These are phyloP conservation scores for Cuniculus paca DNA, from an alignment of 2,797 vertebrate genomes.

Conservation along the genomic window DNA sequence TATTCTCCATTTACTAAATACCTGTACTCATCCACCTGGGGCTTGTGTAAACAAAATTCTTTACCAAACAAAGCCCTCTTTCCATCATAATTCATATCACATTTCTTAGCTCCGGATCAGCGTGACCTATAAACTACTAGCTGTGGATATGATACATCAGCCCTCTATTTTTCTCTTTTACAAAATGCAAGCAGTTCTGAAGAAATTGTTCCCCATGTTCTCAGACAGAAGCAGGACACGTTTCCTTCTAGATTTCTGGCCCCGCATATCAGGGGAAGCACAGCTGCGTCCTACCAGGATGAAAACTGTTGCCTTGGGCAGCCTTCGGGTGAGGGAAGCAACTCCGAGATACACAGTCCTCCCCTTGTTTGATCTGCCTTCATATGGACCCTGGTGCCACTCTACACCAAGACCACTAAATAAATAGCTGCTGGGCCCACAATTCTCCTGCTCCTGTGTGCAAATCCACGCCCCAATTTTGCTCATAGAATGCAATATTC, in stretches of 20 bases:
- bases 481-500: not conserved
- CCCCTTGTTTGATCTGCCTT: slow-evolving; percentile 48
- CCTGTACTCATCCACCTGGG: not conserved
- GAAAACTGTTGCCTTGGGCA: slow-evolving; percentile 70
- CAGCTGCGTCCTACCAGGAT: not conserved
- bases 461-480: not conserved
- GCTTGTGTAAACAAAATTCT: not conserved
- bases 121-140: not conserved
- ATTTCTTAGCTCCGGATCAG: slow-evolving; percentile 9
- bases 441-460: not conserved
- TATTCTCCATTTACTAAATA: not conserved
- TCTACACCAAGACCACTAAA: no score
- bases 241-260: not conserved
- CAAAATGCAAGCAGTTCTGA: slow-evolving; percentile 57
- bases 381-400: not conserved
- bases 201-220: slow-evolving; percentile 50
- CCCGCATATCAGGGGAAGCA: not conserved
- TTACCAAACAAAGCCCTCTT: not conserved
- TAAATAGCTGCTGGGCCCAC: not conserved
- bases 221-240: slow-evolving; percentile 19
- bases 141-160: not conserved
- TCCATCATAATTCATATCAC: not conserved
- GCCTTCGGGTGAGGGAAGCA: slow-evolving; percentile 70
- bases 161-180: slow-evolving; percentile 53
- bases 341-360: not conserved